Percentiles rank a stretch among this genome's conserved stretches.
These are phyloP conservation scores for Chondrosia reniformis DNA, from an alignment of 37 sponge, comb jelly and placozoan genomes.

Conservation along the genomic window DNA sequence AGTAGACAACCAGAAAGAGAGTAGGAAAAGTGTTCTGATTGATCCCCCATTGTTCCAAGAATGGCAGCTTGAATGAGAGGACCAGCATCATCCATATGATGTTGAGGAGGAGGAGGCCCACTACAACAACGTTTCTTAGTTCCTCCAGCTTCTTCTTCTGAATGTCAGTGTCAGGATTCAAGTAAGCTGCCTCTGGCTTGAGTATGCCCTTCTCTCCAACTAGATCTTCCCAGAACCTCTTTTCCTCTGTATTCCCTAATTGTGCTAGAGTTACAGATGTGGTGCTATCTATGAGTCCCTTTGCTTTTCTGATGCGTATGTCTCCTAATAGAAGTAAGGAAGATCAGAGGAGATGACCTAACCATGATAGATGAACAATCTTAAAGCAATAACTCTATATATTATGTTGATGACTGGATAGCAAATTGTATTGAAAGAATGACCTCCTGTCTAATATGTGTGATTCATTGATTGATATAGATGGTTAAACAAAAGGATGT, in stretches of 20 bases:
- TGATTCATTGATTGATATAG: neutral
- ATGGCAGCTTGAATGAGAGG: conserved; percentile 24
- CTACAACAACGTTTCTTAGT: conserved; percentile 42
- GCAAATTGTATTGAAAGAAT: neutral
- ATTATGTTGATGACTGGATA: neutral
- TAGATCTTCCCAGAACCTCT: conserved; percentile 40
- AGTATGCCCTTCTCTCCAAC: conserved; percentile 17
- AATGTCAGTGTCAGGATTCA: conserved; percentile 28
- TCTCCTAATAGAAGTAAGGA: conserved; percentile 41
- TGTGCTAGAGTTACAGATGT: neutral
- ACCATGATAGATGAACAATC: too few relatives aligned
- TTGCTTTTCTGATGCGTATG: conserved; percentile 21
- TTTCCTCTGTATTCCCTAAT: conserved; percentile 9
- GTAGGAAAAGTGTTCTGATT: conserved; percentile 26
- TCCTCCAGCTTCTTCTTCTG: conserved; percentile 32
- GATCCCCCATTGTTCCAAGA: conserved; percentile 21
- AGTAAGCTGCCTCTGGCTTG: conserved; percentile 38
- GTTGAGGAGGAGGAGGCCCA: conserved; percentile 56
- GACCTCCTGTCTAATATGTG: neutral
- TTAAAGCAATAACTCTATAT: too few relatives aligned
- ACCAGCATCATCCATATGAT: conserved; percentile 66
- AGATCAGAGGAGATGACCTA: too few relatives aligned
- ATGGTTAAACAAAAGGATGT: neutral
- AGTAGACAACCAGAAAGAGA: conserved; percentile 47
- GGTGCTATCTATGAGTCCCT: conserved; percentile 18